Evolutionary conservation across 2,888 invertebrate genomes (phyloP).

Genomic region (Himalopsyche japonica): DNA sequence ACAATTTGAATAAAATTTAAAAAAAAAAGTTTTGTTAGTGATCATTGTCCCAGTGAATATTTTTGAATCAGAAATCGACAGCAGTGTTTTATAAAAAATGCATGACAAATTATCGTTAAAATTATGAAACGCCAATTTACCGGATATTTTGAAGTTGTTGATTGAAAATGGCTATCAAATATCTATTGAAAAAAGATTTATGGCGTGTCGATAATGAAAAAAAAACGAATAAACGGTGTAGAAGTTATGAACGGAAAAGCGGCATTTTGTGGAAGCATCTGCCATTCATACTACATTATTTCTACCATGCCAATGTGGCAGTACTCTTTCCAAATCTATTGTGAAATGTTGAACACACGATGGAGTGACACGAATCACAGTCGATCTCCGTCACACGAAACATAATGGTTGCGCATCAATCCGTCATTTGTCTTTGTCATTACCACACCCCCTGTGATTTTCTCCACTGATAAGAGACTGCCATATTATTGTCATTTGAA

Average conservation of each 20-base stretch:
- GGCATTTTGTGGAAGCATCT: neutral
- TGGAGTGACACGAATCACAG: neutral
- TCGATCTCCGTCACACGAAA: neutral
- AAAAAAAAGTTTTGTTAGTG: too few relatives aligned
- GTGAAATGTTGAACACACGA: neutral
- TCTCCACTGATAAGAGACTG: neutral
- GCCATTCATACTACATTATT: neutral
- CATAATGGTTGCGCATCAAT: conserved; percentile 3
- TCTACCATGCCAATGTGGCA: too few relatives aligned
- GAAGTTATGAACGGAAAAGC: neutral
- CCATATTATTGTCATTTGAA: neutral
- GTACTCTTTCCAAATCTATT: neutral
- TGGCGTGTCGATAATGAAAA: neutral
- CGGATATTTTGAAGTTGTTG: too few relatives aligned
- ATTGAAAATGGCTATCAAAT: neutral
- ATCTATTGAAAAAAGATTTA: neutral
- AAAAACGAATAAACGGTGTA: neutral
- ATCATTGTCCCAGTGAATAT: too few relatives aligned
- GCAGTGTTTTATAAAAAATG: too few relatives aligned
- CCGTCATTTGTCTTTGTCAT: conserved; percentile 7
- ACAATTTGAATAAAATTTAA: too few relatives aligned
- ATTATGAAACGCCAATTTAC: too few relatives aligned
- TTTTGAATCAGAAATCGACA: too few relatives aligned
- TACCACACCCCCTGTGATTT: neutral
- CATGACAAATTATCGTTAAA: too few relatives aligned